These are phyloP conservation scores for Acanthornis magna DNA, from an alignment of 2,797 vertebrate species.

Conservation along the genomic window DNA sequence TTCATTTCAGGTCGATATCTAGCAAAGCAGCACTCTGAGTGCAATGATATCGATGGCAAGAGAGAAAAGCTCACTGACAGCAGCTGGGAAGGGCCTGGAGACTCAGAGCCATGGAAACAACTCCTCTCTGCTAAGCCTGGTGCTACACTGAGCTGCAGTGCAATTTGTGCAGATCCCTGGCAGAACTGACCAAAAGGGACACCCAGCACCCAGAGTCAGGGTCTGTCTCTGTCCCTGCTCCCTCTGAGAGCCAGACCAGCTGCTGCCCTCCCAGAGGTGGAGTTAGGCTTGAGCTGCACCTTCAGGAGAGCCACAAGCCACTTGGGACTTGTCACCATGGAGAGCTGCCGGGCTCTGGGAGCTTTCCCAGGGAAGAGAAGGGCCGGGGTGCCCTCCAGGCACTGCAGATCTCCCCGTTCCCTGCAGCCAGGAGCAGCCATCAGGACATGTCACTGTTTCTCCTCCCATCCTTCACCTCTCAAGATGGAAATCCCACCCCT, in stretches of 20 bases:
- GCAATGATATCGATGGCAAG: background rate
- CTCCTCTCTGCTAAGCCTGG: background rate
- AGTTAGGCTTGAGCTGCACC: background rate
- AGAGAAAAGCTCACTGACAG: background rate
- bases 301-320: background rate
- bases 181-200: background rate
- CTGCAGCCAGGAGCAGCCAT: background rate
- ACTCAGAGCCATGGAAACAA: background rate
- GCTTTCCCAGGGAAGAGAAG: background rate
- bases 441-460: background rate
- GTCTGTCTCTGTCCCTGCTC: background rate
- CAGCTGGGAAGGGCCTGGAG: background rate
- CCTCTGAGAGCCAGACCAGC: background rate
- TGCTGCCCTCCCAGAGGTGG: background rate
- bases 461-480: background rate
- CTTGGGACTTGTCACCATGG: fast-evolving
- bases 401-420: fast-evolving
- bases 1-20: background rate
- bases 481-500: fast-evolving
- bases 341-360: background rate
- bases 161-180: background rate
- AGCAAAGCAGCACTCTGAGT: background rate
- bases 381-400: background rate
- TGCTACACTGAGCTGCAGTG: background rate
- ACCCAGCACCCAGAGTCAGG: background rate